These are phyloP conservation scores for Agrypnus murinus DNA, from an alignment of 2,888 invertebrate species.

Conservation along the genomic window DNA sequence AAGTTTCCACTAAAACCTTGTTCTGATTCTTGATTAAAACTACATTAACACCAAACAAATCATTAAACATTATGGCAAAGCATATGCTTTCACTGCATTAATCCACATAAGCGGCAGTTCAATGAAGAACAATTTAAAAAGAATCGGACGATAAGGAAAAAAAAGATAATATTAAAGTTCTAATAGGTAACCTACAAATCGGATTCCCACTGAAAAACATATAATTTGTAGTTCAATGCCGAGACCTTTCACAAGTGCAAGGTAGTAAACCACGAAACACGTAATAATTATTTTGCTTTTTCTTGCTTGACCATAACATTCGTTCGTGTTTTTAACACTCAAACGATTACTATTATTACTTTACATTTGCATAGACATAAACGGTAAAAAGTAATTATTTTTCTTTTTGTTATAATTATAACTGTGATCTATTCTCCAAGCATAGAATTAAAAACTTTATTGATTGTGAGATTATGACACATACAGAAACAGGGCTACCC, in stretches of 20 bases:
- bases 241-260: constrained; percentile 24
- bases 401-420: background rate
- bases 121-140: constrained; percentile 3
- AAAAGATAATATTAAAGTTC: background rate
- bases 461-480: no score
- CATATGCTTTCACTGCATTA: background rate
- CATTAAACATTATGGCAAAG: background rate
- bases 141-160: background rate
- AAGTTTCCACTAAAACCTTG: no score
- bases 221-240: constrained; percentile 16
- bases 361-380: background rate
- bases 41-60: background rate
- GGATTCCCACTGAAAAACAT: constrained; percentile 19
- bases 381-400: background rate
- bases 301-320: constrained; percentile 10
- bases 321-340: background rate
- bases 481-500: no score
- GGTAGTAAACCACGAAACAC: constrained; percentile 7
- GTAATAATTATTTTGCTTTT: constrained; percentile 1
- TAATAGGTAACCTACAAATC: constrained; percentile 16
- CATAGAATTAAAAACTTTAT: no score
- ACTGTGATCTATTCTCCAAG: background rate
- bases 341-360: background rate
- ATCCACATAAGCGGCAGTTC: background rate
- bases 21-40: background rate